A percentile compares a stretch with the other conserved stretches of the same genome.
Evolutionary conservation across 2,113 vertebrate genomes (phyloP).

Genomic region (Pterocles gutturalis): DNA sequence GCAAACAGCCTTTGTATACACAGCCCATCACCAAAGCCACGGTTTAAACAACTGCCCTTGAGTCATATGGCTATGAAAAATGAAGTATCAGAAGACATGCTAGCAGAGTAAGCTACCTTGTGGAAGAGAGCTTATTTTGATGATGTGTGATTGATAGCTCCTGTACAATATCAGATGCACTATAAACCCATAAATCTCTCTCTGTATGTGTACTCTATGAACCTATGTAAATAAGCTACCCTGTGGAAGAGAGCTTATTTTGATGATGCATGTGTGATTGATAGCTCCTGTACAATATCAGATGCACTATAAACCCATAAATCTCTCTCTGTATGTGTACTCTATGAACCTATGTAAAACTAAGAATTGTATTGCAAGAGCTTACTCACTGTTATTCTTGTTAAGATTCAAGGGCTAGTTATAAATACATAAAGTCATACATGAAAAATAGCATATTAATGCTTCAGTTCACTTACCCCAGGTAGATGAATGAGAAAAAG

Average conservation of each 20-base stretch:
- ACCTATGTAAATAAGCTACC: background rate
- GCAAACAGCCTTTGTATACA: background rate
- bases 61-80: background rate
- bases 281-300: background rate
- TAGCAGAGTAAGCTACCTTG: background rate
- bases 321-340: background rate
- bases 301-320: background rate
- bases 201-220: background rate
- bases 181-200: background rate
- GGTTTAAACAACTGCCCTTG: background rate
- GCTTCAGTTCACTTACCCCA: constrained; percentile 86
- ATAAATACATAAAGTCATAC: background rate
- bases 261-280: background rate
- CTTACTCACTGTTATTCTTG: background rate
- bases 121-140: background rate
- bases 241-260: background rate
- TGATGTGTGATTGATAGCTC: background rate
- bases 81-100: background rate
- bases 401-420: background rate
- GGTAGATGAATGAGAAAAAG: constrained; percentile 98
- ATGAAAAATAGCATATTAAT: background rate
- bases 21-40: background rate
- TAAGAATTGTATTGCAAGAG: background rate
- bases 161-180: background rate
- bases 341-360: background rate